Base-by-base conservation (phyloP, 2,113 vertebrate genomes). In the Raja brachyura region DNA sequence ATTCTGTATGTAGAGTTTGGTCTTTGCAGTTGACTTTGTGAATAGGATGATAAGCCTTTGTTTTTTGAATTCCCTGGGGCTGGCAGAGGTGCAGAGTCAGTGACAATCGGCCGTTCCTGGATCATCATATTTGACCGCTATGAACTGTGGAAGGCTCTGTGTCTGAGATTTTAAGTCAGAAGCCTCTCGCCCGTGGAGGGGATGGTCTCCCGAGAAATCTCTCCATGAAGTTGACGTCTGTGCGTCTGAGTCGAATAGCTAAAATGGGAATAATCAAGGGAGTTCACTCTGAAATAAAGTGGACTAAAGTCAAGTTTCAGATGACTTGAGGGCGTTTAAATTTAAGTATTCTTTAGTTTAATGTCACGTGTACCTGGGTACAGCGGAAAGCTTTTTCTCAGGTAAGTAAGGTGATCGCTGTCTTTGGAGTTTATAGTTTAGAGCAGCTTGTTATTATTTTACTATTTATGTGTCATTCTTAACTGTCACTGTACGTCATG, bases 261-360 rank as follows among this genome's bases (percentile, higher is more conserved):
- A 92, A 68, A 48, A 22, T 20, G 48, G 20, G 18, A 92, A 33
- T 20, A 70, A 33, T n/a, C 56, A 7, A 39, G 9, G 86, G 31
- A 90, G 18, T 73, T 92, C 66, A 92, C 18, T 73, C 33, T 22
- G 33, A 90, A 68, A 90, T 39, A 70, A 92, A 73, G 66, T 68
- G n/a, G 63, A 48, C 39, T 48, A 48, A 48, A 73, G 63, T 9
- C 0, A 22, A 28, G 1, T 63, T 86, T n/a, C 25, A 16, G 1
- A 4, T 25, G 10, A 7, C 6, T 28, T 11, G 28, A 14, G 59
- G n/a, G 8, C n/a, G 10, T 28, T 77, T 77, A 11, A 13, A 31
- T 77, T 75, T 75, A n/a, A 22, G 28, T 25, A 86, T 31, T 63
- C 56, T n/a, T n/a, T n/a, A n/a, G n/a, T n/a, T n/a, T n/a, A n/a